Percentiles rank a stretch among this genome's conserved stretches.
Evolutionary conservation across 1,140 invertebrate genomes (phyloP).

Genomic region (Dufourea novaeangliae): DNA sequence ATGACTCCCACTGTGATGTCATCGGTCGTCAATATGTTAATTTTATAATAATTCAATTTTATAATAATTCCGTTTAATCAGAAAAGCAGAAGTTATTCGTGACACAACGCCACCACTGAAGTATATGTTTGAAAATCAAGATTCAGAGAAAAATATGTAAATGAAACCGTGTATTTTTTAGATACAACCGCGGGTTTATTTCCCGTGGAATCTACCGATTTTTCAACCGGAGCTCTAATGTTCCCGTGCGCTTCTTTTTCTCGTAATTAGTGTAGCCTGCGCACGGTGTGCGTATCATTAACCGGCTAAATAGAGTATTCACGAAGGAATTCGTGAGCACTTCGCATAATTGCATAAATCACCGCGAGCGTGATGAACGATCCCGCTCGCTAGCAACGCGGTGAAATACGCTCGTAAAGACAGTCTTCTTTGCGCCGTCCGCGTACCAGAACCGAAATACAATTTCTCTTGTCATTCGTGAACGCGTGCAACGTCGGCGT

Average conservation of each 20-base stretch:
- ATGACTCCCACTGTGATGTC: too few relatives aligned
- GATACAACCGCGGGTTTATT: neutral
- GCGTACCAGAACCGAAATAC: neutral
- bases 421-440: conserved; percentile 24
- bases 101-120: too few relatives aligned
- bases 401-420: conserved; percentile 34
- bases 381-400: conserved; percentile 20
- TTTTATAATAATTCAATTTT: too few relatives aligned
- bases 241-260: neutral
- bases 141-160: too few relatives aligned
- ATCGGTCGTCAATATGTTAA: too few relatives aligned
- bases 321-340: conserved; percentile 22
- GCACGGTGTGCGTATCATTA: neutral
- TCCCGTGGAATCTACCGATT: neutral
- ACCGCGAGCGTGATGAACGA: conserved; percentile 57
- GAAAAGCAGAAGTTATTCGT: too few relatives aligned
- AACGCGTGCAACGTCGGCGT: neutral
- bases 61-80: too few relatives aligned
- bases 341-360: conserved; percentile 61
- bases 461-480: neutral
- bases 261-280: neutral
- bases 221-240: neutral
- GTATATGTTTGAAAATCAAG: too few relatives aligned
- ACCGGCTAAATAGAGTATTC: conserved; percentile 8
- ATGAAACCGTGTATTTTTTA: too few relatives aligned